Evolutionary conservation across 2,888 invertebrate genomes (phyloP).

Genomic region (Epinotia ramella): DNA sequence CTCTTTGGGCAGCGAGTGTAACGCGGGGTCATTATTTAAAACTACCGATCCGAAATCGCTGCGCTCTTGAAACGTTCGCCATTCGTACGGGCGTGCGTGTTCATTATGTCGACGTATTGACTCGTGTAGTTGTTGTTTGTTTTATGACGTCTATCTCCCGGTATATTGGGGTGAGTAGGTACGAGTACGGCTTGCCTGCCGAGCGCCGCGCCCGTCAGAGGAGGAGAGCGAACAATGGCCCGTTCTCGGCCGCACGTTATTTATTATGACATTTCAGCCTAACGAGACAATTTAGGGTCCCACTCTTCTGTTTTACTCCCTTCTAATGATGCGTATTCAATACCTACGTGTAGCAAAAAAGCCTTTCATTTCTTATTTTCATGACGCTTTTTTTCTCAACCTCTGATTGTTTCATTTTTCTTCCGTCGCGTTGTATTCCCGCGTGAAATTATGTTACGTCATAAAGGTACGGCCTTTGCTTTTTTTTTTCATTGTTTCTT

Average conservation of each 20-base stretch:
- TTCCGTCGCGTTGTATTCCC: conserved; percentile 43
- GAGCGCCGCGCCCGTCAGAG: conserved; percentile 47
- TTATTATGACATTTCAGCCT: conserved; percentile 65
- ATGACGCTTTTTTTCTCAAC: conserved; percentile 44
- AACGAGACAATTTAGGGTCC: conserved; percentile 57
- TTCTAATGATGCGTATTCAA: conserved; percentile 58
- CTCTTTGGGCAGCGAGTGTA: conserved; percentile 51
- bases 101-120: conserved; percentile 74
- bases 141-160: conserved; percentile 61
- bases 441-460: conserved; percentile 44
- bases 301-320: conserved; percentile 54
- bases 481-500: conserved; percentile 33
- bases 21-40: conserved; percentile 63
- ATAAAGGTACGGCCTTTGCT: conserved; percentile 17
- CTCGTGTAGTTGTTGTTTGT: conserved; percentile 67
- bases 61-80: conserved; percentile 58
- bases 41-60: conserved; percentile 59
- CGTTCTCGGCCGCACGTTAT: conserved; percentile 53
- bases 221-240: conserved; percentile 57
- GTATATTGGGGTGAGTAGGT: conserved; percentile 53
- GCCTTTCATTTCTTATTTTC: conserved; percentile 47
- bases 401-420: conserved; percentile 49
- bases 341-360: conserved; percentile 52
- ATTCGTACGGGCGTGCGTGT: conserved; percentile 61
- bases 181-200: conserved; percentile 42